Percentiles rank a stretch among this genome's conserved stretches.
Evolutionary conservation across 1,140 invertebrate genomes (phyloP).

Genomic region (Whitmania pigra): DNA sequence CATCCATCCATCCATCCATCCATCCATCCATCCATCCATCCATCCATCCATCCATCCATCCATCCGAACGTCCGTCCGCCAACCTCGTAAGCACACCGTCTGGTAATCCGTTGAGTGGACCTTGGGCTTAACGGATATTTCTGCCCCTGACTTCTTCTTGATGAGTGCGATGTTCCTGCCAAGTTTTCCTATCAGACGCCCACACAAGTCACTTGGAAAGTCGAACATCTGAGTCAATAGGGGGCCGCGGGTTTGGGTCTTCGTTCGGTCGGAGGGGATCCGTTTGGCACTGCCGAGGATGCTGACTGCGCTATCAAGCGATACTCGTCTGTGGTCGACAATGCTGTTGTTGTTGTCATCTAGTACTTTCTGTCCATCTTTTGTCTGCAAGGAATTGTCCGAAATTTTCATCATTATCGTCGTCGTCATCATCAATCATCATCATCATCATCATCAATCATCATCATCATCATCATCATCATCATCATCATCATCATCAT

Average conservation of each 20-base stretch:
- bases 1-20: too few species aligned
- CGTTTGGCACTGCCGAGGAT: too few species aligned
- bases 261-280: too few species aligned
- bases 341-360: too few species aligned
- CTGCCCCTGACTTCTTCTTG: slow-evolving; percentile 61
- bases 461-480: slow-evolving; percentile 19
- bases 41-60: background rate
- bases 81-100: slow-evolving; percentile 69
- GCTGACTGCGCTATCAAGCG: too few species aligned
- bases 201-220: slow-evolving; percentile 61
- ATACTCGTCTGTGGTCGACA: too few species aligned
- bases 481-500: slow-evolving; percentile 20
- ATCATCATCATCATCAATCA: slow-evolving; percentile 17
- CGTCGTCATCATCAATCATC: slow-evolving; percentile 6
- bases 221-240: slow-evolving; percentile 47
- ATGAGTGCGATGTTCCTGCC: slow-evolving; percentile 69
- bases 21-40: background rate
- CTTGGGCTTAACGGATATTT: slow-evolving; percentile 63
- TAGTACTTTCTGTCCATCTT: too few species aligned
- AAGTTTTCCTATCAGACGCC: slow-evolving; percentile 69
- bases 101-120: slow-evolving; percentile 57
- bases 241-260: background rate
- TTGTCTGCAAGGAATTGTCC: slow-evolving; percentile 1
- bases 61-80: background rate
- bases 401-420: background rate